These are phyloP conservation scores for Hiodon alosoides DNA, from an alignment of 2,113 vertebrate genomes.

Conservation along the genomic window DNA sequence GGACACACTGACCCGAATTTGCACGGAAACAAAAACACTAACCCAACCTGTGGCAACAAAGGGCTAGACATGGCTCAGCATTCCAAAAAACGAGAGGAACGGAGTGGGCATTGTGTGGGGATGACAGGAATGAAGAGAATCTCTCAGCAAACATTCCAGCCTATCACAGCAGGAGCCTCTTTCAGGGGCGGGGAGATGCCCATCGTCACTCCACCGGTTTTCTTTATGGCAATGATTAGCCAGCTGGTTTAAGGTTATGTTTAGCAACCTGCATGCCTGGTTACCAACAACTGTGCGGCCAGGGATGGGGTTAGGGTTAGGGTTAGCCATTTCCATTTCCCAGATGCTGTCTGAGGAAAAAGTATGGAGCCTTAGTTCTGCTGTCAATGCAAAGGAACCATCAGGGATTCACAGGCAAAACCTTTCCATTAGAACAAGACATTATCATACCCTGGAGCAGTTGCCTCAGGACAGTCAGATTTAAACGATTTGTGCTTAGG, in stretches of 20 bases:
- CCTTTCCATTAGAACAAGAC: neutral
- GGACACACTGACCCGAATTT: neutral
- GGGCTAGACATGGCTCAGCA: neutral
- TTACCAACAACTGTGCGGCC: neutral
- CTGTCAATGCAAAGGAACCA: neutral
- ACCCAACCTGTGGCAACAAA: neutral
- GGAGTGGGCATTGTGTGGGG: conserved; percentile 31
- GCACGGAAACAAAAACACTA: neutral
- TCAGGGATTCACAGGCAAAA: neutral
- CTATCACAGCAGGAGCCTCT: too few species aligned
- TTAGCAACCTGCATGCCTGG: neutral
- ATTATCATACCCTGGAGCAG: neutral
- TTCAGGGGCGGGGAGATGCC: too few species aligned
- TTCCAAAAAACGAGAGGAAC: conserved; percentile 38
- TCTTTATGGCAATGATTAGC: conserved; percentile 56
- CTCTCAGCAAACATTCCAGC: conserved; percentile 40
- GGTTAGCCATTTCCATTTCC: neutral
- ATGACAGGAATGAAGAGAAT: conserved; percentile 45
- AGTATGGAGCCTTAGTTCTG: neutral
- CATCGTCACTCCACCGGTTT: conserved; percentile 29
- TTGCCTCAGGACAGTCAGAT: neutral
- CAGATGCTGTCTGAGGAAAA: neutral
- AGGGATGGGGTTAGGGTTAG: too few species aligned
- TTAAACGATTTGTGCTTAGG: neutral
- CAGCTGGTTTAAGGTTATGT: conserved; percentile 16